Evolutionary conservation across 2,888 invertebrate species (phyloP).

Genomic region (Sinotaia quadrata): DNA sequence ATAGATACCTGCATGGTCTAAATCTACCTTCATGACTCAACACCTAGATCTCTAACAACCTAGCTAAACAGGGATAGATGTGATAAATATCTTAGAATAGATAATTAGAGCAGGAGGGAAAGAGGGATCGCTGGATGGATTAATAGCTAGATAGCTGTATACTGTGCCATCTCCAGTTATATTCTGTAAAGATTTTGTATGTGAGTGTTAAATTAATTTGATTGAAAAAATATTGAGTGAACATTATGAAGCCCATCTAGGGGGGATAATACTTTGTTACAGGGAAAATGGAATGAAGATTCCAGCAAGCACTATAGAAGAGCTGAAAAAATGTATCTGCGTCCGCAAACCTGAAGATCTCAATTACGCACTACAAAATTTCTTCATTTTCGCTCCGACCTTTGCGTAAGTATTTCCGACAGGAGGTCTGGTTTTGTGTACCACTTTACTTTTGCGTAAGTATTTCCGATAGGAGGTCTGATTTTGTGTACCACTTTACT

Average conservation of each 20-base stretch:
- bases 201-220: background rate
- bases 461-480: too few relatives aligned
- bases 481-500: too few relatives aligned
- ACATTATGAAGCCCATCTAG: background rate
- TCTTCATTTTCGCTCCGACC: conserved; percentile 44
- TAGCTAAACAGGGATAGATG: too few relatives aligned
- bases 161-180: too few relatives aligned
- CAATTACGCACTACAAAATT: conserved; percentile 15
- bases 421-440: background rate
- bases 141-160: too few relatives aligned
- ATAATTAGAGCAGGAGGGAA: too few relatives aligned
- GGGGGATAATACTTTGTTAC: background rate
- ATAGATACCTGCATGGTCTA: background rate
- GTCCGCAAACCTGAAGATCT: conserved; percentile 20
- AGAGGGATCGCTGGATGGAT: too few relatives aligned
- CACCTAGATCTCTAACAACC: too few relatives aligned
- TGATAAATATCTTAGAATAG: too few relatives aligned
- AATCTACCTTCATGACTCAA: too few relatives aligned
- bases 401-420: conserved; percentile 41
- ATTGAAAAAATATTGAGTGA: conserved; percentile 3
- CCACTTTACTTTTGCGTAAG: background rate
- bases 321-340: conserved; percentile 19
- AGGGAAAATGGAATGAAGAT: conserved; percentile 15
- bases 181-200: background rate
- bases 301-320: conserved; percentile 1